A percentile compares a stretch with the other conserved stretches of the same genome.
phyloP scores from a whole-genome alignment of 2,113 vertebrate genomes.

The Nothoprocta pentlandii region DNA sequence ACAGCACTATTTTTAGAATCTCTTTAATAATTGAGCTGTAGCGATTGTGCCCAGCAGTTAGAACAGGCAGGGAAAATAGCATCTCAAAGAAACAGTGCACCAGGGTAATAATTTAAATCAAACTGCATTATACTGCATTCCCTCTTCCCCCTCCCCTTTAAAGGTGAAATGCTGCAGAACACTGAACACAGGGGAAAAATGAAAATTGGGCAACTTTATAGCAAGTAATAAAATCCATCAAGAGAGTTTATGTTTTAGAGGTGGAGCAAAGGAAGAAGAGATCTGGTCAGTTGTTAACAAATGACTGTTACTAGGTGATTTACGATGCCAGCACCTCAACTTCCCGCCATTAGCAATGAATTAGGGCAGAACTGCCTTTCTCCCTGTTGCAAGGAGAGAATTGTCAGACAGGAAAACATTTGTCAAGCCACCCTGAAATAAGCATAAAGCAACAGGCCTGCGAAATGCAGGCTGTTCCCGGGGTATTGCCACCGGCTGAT shows the following conservation, averaged over 20 bases:
- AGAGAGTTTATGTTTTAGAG: constrained; percentile 5
- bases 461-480: not conserved
- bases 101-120: constrained; percentile 79
- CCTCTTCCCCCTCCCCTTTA: not conserved
- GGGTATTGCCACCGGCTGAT: not conserved
- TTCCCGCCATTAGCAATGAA: not conserved
- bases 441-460: not conserved
- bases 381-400: not conserved
- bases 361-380: not conserved
- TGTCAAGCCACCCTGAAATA: rapidly evolving
- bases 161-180: constrained; percentile 46
- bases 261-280: not conserved
- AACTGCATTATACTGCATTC: constrained; percentile 44
- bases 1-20: constrained; percentile 79
- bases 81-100: constrained; percentile 67
- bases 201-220: constrained; percentile 53
- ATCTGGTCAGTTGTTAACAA: not conserved
- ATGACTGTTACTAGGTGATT: not conserved
- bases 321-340: not conserved
- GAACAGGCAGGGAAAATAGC: constrained; percentile 77
- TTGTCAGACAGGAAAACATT: not conserved
- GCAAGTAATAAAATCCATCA: constrained; percentile 27
- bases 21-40: constrained; percentile 84
- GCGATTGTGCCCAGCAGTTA: constrained; percentile 76
- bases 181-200: not conserved